Conservation (phyloP, 2,113 vertebrate species). For the Rhipidura dahli region DNA sequence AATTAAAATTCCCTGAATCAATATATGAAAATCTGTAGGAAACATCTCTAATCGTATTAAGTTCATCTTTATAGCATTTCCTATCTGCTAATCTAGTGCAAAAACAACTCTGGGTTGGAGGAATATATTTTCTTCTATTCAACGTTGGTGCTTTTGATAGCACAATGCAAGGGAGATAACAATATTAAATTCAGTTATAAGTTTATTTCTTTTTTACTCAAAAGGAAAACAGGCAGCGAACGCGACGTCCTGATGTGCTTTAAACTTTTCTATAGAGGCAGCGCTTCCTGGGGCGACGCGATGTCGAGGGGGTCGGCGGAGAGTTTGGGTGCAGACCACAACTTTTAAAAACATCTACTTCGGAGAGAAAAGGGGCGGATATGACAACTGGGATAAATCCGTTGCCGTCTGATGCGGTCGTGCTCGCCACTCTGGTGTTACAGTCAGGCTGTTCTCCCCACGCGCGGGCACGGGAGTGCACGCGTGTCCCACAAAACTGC, state of each 20-base stretch:
- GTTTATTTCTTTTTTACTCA: conserved; percentile 30
- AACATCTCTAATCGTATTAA: conserved; percentile 85
- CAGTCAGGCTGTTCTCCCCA: not conserved
- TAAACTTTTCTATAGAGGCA: not conserved
- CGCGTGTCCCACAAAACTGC: not conserved
- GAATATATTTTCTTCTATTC: conserved; percentile 72
- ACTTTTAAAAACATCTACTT: not conserved
- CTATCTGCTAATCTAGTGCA: conserved; percentile 86
- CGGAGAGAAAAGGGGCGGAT: not conserved
- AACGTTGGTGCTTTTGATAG: conserved; percentile 48
- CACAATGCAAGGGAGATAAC: not conserved
- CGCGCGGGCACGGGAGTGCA: not conserved
- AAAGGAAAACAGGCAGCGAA: not conserved
- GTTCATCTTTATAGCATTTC: conserved; percentile 77
- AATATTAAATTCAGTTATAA: not conserved
- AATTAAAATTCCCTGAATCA: conserved; percentile 93
- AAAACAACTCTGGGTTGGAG: conserved; percentile 74
- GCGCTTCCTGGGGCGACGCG: not conserved
- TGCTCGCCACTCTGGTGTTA: not conserved
- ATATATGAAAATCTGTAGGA: conserved; percentile 85
- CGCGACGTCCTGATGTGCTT: not conserved
- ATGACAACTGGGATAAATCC: not conserved
- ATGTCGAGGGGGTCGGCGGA: not conserved
- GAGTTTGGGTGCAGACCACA: not conserved
- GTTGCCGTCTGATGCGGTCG: not conserved